phyloP scores from a whole-genome alignment of 2,888 invertebrate species.

The Athrips mouffetella region DNA sequence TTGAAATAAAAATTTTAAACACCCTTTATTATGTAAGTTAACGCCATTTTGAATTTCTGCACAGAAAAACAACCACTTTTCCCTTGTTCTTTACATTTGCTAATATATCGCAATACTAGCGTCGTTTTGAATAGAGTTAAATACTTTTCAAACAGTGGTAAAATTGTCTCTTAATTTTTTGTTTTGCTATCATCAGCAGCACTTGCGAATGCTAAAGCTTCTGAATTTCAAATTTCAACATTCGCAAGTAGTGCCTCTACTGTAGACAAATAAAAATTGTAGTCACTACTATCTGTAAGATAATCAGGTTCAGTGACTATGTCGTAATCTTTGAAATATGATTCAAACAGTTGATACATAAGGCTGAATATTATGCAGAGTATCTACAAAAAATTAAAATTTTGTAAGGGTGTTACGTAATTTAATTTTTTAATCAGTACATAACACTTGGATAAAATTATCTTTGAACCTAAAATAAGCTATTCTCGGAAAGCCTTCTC shows the following conservation, averaged over 20 bases:
- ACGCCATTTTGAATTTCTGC: not conserved
- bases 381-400: too few species aligned
- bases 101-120: not conserved
- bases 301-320: not conserved
- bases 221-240: not conserved
- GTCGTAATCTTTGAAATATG: too few species aligned
- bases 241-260: not conserved
- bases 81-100: not conserved
- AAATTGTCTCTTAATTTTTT: not conserved
- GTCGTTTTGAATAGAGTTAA: not conserved
- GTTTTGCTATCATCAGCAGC: not conserved
- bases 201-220: too few species aligned
- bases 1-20: not conserved
- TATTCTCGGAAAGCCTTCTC: too few species aligned
- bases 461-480: too few species aligned
- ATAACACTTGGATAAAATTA: too few species aligned
- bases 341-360: too few species aligned
- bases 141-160: not conserved
- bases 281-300: not conserved
- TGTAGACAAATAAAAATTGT: not conserved
- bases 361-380: too few species aligned
- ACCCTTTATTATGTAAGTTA: not conserved
- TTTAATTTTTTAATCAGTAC: too few species aligned
- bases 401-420: too few species aligned
- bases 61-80: not conserved